Evolutionary conservation across 2,888 invertebrate genomes (phyloP).

Genomic region (Linnaemya vulpina): DNA sequence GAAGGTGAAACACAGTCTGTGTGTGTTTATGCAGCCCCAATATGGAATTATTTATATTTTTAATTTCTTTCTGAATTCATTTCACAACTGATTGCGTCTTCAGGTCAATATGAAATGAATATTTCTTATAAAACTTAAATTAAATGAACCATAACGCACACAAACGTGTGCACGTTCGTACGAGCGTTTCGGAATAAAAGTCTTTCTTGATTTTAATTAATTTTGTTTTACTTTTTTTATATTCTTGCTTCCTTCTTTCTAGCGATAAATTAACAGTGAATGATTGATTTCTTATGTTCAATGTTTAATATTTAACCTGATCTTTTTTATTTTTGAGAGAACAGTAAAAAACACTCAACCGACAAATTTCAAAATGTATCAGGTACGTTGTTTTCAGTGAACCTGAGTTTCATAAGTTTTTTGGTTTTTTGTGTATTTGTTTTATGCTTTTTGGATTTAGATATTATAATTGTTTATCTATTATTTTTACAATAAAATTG

Average conservation of each 20-base stretch:
- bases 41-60: slow-evolving; percentile 54
- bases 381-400: slow-evolving; percentile 53
- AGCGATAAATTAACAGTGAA: slow-evolving; percentile 41
- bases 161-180: background rate
- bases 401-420: background rate
- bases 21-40: background rate
- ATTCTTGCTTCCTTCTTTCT: slow-evolving; percentile 36
- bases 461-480: slow-evolving; percentile 64
- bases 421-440: background rate
- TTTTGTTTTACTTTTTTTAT: background rate
- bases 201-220: slow-evolving; percentile 58
- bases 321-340: slow-evolving; percentile 55
- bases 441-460: slow-evolving; percentile 41
- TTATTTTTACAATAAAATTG: slow-evolving; percentile 65
- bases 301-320: slow-evolving; percentile 66
- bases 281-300: slow-evolving; percentile 55
- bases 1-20: slow-evolving; percentile 21
- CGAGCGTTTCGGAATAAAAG: background rate
- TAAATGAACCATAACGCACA: slow-evolving; percentile 60
- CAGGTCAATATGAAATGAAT: slow-evolving; percentile 65
- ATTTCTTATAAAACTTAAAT: slow-evolving; percentile 62
- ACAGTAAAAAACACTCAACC: slow-evolving; percentile 37
- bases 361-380: slow-evolving; percentile 54
- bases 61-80: slow-evolving; percentile 61
- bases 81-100: slow-evolving; percentile 70